A percentile compares a stretch with the other conserved stretches of the same genome.
phyloP scores from a whole-genome alignment of 2,888 invertebrate species.

The Hypomecis atomaria region DNA sequence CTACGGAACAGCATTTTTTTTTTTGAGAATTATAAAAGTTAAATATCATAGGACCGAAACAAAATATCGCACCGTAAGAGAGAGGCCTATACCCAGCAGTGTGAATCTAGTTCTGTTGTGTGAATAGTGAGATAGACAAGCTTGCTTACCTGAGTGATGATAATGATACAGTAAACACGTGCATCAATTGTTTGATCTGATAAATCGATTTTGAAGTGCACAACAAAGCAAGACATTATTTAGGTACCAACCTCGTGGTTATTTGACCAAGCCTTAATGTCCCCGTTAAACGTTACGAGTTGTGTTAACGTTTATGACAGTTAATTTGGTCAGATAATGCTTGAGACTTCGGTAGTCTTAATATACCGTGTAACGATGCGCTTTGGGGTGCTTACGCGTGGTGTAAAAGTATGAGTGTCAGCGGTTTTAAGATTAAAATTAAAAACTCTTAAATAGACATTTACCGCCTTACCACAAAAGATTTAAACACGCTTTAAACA shows the following conservation, averaged over 20 bases:
- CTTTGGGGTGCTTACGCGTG: conserved; percentile 58
- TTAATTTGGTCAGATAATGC: conserved; percentile 75
- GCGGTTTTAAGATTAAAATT: conserved; percentile 29
- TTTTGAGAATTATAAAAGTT: too few relatives aligned
- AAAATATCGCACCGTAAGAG: too few relatives aligned
- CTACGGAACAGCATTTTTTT: too few relatives aligned
- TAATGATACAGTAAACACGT: neutral
- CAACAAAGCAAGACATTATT: neutral
- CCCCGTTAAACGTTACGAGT: conserved; percentile 61
- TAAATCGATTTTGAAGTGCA: neutral
- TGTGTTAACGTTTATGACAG: conserved; percentile 78
- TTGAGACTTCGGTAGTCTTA: conserved; percentile 68
- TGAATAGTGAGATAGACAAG: too few relatives aligned
- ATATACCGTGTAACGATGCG: conserved; percentile 68
- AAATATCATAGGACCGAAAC: too few relatives aligned
- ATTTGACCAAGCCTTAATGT: conserved; percentile 60
- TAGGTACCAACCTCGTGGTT: conserved; percentile 37
- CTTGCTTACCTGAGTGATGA: too few relatives aligned
- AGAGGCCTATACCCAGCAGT: too few relatives aligned
- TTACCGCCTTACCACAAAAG: too few relatives aligned
- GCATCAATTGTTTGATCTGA: neutral
- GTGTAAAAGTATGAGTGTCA: conserved; percentile 39
- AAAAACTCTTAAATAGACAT: too few relatives aligned
- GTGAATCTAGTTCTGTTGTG: too few relatives aligned
- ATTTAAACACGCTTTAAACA: too few relatives aligned